Evolutionary conservation across 2,797 vertebrate genomes (phyloP).

Genomic region (Sylvilagus floridanus): DNA sequence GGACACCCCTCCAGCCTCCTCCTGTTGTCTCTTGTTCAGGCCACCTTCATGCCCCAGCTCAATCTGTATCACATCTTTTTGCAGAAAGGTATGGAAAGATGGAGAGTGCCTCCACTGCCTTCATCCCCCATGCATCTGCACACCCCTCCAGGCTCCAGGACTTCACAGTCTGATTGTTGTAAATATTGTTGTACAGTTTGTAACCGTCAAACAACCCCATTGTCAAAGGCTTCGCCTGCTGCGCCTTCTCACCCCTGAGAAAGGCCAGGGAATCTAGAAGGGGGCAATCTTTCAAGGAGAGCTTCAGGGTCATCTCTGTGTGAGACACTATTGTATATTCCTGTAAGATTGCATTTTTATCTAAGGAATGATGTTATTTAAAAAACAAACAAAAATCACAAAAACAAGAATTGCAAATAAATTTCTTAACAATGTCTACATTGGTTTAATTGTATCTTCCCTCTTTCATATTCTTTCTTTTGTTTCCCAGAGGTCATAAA

Average conservation of each 20-base stretch:
- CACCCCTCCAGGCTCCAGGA: constrained; percentile 87
- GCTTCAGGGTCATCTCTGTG: constrained; percentile 97
- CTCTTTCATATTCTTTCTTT: constrained; percentile 36
- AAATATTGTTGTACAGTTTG: constrained; percentile 99
- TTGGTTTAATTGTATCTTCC: constrained; percentile 79
- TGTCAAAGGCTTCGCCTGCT: constrained; percentile 96
- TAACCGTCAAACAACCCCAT: constrained; percentile 96
- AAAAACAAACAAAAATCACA: constrained; percentile 87
- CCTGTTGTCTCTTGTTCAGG: background rate
- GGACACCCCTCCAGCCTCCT: constrained; percentile 69
- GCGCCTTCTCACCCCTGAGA: constrained; percentile 96
- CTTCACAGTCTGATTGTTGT: constrained; percentile 91
- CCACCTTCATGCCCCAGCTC: background rate
- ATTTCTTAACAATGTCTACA: constrained; percentile 91
- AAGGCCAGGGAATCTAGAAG: constrained; percentile 94
- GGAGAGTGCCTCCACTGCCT: constrained; percentile 29
- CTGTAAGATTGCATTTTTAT: constrained; percentile 99
- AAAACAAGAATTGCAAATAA: constrained; percentile 96
- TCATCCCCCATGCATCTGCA: constrained; percentile 62
- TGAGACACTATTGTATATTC: constrained; percentile 98
- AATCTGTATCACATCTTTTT: background rate
- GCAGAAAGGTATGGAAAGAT: background rate
- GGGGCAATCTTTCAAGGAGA: constrained; percentile 91
- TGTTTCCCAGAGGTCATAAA: constrained; percentile 53
- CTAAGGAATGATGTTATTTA: constrained; percentile 99